These are phyloP conservation scores for Thermophis baileyi DNA, from an alignment of 2,113 vertebrate genomes.

Conservation along the genomic window DNA sequence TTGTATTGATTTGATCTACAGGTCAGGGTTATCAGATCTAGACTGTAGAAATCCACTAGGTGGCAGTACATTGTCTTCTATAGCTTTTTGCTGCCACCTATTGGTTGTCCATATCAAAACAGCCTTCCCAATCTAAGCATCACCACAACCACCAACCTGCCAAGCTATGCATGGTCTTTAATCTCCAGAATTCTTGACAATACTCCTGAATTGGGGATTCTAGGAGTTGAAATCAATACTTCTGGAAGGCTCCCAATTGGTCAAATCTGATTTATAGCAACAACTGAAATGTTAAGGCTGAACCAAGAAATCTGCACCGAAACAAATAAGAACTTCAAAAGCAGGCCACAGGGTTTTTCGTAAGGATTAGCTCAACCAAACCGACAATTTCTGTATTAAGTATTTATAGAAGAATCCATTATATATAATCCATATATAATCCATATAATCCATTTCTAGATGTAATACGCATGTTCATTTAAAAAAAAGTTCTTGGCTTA, in stretches of 20 bases:
- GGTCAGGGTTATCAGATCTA: neutral
- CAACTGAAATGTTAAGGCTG: neutral
- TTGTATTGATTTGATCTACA: neutral
- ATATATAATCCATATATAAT: too few species aligned
- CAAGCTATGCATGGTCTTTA: neutral
- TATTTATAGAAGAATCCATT: neutral
- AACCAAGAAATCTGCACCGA: neutral
- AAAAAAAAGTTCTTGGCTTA: neutral
- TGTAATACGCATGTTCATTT: neutral
- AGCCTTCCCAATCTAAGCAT: neutral
- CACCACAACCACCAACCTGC: neutral
- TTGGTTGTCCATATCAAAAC: neutral
- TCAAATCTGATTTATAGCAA: neutral
- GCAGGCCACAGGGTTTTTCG: neutral
- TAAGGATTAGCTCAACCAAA: neutral
- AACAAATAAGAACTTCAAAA: neutral
- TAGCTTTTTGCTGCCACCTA: neutral
- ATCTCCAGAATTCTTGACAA: neutral
- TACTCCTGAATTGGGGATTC: neutral
- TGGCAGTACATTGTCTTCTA: neutral
- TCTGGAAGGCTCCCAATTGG: neutral
- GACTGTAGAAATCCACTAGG: neutral
- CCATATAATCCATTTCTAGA: neutral
- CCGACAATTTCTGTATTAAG: neutral
- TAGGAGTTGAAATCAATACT: neutral